Percentiles rank a stretch among this genome's conserved stretches.
Evolutionary conservation across 2,888 invertebrate genomes (phyloP).

Genomic region (Pterostichus madidus): DNA sequence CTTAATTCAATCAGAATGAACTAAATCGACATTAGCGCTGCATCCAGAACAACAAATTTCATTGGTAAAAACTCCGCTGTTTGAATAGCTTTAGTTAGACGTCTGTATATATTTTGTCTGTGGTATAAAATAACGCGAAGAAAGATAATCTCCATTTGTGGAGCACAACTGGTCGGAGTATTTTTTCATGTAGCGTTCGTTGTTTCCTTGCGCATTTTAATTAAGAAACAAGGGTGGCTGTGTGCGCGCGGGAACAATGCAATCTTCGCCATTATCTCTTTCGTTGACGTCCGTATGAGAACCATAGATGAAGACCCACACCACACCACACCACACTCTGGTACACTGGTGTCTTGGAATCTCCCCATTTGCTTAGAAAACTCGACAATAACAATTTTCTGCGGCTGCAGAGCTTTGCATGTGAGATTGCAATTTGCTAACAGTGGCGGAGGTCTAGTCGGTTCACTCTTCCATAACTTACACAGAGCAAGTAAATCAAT

Average conservation of each 20-base stretch:
- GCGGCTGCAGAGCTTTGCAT: not conserved
- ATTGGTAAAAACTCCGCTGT: no score
- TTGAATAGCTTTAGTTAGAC: no score
- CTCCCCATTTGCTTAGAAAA: slow-evolving; percentile 49
- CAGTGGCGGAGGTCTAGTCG: not conserved
- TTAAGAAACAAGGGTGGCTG: slow-evolving; percentile 32
- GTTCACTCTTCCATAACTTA: not conserved
- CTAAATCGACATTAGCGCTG: no score
- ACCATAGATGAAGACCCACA: not conserved
- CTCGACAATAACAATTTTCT: slow-evolving; percentile 57
- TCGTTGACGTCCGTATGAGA: slow-evolving; percentile 47
- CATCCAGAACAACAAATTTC: no score
- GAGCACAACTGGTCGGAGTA: no score
- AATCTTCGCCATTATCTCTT: slow-evolving; percentile 49
- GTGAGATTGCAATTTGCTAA: not conserved
- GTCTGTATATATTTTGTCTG: no score
- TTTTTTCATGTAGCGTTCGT: not conserved
- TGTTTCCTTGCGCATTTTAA: slow-evolving; percentile 38
- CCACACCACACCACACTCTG: not conserved
- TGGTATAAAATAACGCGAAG: no score
- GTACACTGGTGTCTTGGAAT: not conserved
- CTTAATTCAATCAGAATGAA: no score
- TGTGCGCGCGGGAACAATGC: slow-evolving; percentile 19
- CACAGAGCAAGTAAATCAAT: no score
- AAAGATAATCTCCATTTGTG: no score